Evolutionary conservation across 2,113 vertebrate genomes (phyloP).

Genomic region (Danionella cerebrum): DNA sequence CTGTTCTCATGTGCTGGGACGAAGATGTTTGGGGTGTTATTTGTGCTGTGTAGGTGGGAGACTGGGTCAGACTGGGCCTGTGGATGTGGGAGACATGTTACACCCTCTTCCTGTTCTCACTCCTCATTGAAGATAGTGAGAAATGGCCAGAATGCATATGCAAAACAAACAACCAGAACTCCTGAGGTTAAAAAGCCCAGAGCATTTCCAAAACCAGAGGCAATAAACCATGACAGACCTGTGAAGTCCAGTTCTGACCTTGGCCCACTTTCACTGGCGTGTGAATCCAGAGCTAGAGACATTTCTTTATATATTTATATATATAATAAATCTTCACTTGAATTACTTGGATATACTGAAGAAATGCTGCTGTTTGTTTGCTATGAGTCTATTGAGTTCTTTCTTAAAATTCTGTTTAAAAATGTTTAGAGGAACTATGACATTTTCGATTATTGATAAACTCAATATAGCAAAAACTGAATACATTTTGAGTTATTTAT

Average conservation of each 20-base stretch:
- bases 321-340: too few species aligned
- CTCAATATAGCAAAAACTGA: too few species aligned
- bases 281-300: too few species aligned
- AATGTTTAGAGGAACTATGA: too few species aligned
- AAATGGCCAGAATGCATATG: slow-evolving; percentile 11
- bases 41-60: slow-evolving; percentile 1
- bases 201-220: not conserved
- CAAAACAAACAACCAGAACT: not conserved
- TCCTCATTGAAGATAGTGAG: not conserved
- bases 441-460: too few species aligned
- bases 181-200: not conserved
- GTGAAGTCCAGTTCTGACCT: slow-evolving; percentile 17
- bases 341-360: too few species aligned
- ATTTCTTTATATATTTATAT: too few species aligned
- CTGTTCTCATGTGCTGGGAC: too few species aligned
- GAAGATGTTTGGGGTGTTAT: not conserved
- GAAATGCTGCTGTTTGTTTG: too few species aligned
- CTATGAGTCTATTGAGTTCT: too few species aligned
- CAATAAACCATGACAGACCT: slow-evolving; percentile 1
- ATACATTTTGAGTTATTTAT: too few species aligned
- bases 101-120: not conserved
- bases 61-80: not conserved
- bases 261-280: slow-evolving; percentile 11
- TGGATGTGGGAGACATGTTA: slow-evolving; percentile 25
- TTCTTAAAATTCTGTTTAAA: too few species aligned